Evolutionary conservation across 2,113 vertebrate species (phyloP), one percentile per base, ranked within the genome.

Genomic region (Rhineura floridana): DNA sequence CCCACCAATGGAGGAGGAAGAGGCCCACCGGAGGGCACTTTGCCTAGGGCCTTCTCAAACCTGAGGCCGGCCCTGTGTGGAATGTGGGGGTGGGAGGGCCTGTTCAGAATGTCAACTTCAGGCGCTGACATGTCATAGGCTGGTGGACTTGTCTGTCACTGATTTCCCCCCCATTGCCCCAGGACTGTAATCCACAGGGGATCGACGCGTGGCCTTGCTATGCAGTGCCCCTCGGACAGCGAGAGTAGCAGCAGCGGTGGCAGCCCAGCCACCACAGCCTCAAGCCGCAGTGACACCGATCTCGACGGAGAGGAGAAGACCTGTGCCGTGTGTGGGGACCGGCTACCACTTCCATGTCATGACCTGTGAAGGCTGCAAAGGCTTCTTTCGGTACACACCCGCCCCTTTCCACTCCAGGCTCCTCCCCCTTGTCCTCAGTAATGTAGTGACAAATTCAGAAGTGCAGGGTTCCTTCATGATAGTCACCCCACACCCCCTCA

Each of bases 311-410:
- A 91, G 59, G 90, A 88, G 2, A 95, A 95, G 42, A 88, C 90
- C 33, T 97, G 97, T 0, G 91, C 89, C 0, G 96, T 96, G 10
- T 97, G 96, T 0, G 94, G 96, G 42, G 95, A 97, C 91, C 89
- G 65, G 97, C 21, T 97, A 96, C 76, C 97, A 96, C 88, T 97
- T 96, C 90, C 96, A 96, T 0, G 96, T 91, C 81, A 93, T 96
- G 92, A 95, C 94, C 23, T 96, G 94, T 33, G 95, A 96, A 59
- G 94, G 95, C 79, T 96, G 95, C 88, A 96, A 96, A 59, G 95
- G 95, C 33, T 96, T 96, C 81, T 96, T 96, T 90, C 95, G 96
- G 96, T 96, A 70, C 90, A 76, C 63, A 17, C 67, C 44, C 62
- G 1, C 8, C 30, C 6, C 2, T 42, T 48, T 28, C 42, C 3